Conservation (phyloP, 2,113 vertebrate species). For the Reinhardtius hippoglossoides region DNA sequence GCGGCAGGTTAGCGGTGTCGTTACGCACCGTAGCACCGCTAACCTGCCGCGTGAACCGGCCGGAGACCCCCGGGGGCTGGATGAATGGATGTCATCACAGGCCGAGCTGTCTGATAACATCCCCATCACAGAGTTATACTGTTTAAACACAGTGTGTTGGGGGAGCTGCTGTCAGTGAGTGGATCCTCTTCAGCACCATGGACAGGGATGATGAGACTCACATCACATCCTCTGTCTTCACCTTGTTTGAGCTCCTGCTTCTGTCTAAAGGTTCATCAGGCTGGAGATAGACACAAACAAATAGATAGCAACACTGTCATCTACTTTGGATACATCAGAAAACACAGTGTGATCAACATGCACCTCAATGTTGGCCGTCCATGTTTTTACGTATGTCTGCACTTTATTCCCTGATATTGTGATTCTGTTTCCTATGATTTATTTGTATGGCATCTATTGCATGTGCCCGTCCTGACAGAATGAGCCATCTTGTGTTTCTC, state of each 20-base stretch:
- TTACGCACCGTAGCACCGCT: constrained; percentile 50
- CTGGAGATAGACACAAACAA: not conserved
- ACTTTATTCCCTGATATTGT: no score
- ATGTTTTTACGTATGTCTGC: no score
- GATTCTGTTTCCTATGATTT: no score
- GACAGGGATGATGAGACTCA: constrained; percentile 65
- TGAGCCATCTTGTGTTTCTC: no score
- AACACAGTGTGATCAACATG: no score
- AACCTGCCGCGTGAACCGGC: constrained; percentile 40
- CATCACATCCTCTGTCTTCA: not conserved
- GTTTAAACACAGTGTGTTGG: not conserved
- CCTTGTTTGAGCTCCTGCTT: no score
- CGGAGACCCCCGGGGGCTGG: constrained; percentile 45
- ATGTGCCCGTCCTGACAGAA: no score
- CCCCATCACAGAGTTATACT: not conserved
- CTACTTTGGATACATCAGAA: no score
- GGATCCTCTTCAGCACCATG: constrained; percentile 76
- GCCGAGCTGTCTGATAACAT: no score
- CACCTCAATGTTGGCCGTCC: no score
- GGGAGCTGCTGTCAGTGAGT: not conserved
- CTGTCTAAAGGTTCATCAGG: not conserved
- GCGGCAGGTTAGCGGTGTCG: constrained; percentile 9
- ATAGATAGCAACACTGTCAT: not conserved
- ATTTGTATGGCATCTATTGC: no score
- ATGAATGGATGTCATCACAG: not conserved